phyloP scores from a whole-genome alignment of 2,797 vertebrate genomes.

The Phataginus tetradactyla region DNA sequence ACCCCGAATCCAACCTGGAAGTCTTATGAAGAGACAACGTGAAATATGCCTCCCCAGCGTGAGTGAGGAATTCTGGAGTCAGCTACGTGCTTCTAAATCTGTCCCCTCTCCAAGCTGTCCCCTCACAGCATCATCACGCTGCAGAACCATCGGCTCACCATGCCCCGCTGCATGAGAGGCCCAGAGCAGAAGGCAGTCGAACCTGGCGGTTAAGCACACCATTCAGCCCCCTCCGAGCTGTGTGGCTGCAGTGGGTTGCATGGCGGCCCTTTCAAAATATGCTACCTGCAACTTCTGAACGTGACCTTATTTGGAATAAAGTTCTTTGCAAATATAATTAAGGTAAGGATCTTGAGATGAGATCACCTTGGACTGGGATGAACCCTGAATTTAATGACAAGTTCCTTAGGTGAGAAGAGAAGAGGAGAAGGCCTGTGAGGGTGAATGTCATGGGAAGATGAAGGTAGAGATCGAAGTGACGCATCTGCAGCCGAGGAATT shows the following conservation, averaged over 20 bases:
- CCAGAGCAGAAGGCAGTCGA: no score
- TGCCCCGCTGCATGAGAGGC: accelerated
- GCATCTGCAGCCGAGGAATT: neutral
- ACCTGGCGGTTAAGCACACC: accelerated
- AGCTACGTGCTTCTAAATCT: neutral
- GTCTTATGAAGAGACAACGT: no score
- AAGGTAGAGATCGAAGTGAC: neutral
- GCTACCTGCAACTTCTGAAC: neutral
- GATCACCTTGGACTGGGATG: no score
- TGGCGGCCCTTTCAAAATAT: accelerated
- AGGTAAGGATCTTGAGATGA: neutral
- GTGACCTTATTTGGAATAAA: neutral
- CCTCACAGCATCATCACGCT: no score
- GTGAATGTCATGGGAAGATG: no score
- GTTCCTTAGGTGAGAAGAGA: neutral
- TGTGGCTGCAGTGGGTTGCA: neutral
- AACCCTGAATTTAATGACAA: neutral
- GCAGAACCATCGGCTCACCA: accelerated
- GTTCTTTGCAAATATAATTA: neutral
- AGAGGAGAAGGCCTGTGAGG: no score
- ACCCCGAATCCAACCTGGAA: neutral
- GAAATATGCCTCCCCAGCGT: neutral
- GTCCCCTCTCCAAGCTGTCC: neutral
- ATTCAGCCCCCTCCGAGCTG: neutral
- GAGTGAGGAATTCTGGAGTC: neutral